phyloP scores from a whole-genome alignment of 2,888 invertebrate genomes.

The Tupiocoris notatus region DNA sequence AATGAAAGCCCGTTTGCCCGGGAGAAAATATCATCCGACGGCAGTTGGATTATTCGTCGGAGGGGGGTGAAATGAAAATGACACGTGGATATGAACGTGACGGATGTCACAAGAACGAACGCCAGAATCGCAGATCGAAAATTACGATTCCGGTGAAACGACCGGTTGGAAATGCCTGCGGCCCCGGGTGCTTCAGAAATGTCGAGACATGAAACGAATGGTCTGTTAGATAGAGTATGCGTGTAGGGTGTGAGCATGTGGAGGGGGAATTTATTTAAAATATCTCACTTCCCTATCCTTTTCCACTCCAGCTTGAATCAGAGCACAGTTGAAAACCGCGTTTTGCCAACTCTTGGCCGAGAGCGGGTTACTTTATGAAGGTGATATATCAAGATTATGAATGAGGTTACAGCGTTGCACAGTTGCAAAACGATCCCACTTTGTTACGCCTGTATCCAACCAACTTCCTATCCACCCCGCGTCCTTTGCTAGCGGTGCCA shows the following conservation, averaged over 20 bases:
- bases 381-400: conserved; percentile 39
- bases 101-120: conserved; percentile 46
- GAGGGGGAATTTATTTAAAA: conserved; percentile 43
- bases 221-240: too few species aligned
- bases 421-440: conserved; percentile 20
- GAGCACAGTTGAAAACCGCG: not conserved
- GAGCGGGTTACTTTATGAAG: conserved; percentile 29
- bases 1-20: conserved; percentile 18
- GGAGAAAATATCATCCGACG: conserved; percentile 17
- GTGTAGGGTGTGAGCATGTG: too few species aligned
- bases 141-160: conserved; percentile 13
- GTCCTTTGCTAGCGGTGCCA: conserved; percentile 10
- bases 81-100: conserved; percentile 48
- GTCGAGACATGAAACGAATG: too few species aligned
- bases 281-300: conserved; percentile 4
- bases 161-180: not conserved
- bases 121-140: conserved; percentile 42
- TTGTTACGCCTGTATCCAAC: not conserved
- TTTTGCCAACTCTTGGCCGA: conserved; percentile 9
- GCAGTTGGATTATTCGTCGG: conserved; percentile 8
- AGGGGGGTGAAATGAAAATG: conserved; percentile 35
- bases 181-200: too few species aligned
- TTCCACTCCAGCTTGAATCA: not conserved
- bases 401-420: conserved; percentile 21
- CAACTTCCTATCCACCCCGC: not conserved